Conservation (phyloP, 2,888 invertebrate species). For the Megamerina dolium region DNA sequence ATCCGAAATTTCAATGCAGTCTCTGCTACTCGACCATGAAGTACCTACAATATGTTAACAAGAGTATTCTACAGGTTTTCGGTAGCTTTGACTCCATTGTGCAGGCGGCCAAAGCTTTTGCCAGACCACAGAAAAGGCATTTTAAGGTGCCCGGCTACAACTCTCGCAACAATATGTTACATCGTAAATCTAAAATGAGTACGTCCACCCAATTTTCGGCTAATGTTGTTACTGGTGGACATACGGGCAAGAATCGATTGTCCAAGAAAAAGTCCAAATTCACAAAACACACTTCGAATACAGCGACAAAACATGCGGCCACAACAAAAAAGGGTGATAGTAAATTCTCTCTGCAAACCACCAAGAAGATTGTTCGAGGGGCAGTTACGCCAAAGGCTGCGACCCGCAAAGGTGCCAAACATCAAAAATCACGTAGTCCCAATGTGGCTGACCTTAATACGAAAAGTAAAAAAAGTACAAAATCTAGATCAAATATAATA, state of each 20-base stretch:
- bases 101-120: constrained; percentile 29
- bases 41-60: constrained; percentile 36
- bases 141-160: background rate
- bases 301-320: background rate
- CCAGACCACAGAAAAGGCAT: constrained; percentile 2
- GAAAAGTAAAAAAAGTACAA: too few species aligned
- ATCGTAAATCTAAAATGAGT: background rate
- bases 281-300: too few species aligned
- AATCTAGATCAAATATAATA: background rate
- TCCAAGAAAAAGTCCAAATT: too few species aligned
- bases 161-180: constrained; percentile 2
- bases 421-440: background rate
- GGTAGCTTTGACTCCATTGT: constrained; percentile 32
- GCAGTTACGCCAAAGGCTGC: too few species aligned
- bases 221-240: too few species aligned
- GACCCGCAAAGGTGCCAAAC: constrained; percentile 3
- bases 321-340: too few species aligned
- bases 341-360: too few species aligned
- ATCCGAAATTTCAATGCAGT: constrained; percentile 26
- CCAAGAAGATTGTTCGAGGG: too few species aligned
- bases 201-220: background rate
- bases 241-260: too few species aligned
- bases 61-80: constrained; percentile 36
- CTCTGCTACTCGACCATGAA: constrained; percentile 35
- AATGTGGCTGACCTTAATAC: background rate